These are phyloP conservation scores for Xerus inauris DNA, from an alignment of 2,113 vertebrate genomes.

Conservation along the genomic window DNA sequence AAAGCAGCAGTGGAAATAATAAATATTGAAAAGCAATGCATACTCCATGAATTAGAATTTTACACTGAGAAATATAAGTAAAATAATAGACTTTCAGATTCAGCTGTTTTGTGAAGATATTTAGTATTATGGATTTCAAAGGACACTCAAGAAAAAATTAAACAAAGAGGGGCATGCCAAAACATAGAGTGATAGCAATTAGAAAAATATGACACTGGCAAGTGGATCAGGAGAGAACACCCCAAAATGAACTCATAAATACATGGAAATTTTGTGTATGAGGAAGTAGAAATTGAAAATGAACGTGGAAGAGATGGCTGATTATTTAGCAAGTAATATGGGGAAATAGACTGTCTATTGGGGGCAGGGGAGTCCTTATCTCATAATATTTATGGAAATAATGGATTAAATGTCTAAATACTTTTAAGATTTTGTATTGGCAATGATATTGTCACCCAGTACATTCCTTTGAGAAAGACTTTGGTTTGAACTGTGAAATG, in stretches of 20 bases:
- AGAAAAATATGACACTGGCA: neutral
- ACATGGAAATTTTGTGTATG: neutral
- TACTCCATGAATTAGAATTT: conserved; percentile 21
- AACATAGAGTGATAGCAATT: neutral
- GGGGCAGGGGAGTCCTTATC: neutral
- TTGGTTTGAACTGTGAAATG: neutral
- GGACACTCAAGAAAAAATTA: neutral
- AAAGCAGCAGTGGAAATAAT: neutral
- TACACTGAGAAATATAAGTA: neutral
- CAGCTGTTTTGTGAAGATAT: neutral
- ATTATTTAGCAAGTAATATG: neutral
- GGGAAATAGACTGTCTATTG: neutral
- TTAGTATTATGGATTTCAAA: neutral
- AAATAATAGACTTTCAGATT: neutral
- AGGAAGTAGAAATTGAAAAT: conserved; percentile 30
- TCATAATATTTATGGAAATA: conserved; percentile 31
- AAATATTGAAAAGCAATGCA: neutral
- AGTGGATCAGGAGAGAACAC: neutral
- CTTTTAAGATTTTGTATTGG: neutral
- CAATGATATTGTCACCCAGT: neutral
- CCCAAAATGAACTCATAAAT: neutral
- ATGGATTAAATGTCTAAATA: conserved; percentile 14
- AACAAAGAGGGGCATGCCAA: neutral
- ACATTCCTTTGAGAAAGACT: neutral
- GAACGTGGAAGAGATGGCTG: neutral